Evolutionary conservation across 1,140 invertebrate species (phyloP).

Genomic region (Lucilia cuprina): DNA sequence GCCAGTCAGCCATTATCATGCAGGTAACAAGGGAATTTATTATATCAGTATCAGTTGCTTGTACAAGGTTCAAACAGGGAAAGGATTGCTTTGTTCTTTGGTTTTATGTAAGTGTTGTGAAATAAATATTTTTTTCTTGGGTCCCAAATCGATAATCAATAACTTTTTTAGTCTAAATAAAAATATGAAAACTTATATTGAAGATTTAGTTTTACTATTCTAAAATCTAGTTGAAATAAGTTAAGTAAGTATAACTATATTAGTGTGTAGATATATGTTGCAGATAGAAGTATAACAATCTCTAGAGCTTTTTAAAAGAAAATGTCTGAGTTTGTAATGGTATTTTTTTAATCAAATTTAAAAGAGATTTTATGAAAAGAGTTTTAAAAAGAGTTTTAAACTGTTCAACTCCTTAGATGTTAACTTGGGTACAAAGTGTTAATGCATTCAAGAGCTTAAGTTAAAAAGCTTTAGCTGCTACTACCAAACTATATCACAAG

Average conservation of each 20-base stretch:
- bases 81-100: background rate
- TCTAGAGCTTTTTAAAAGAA: no score
- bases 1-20: background rate
- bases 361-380: no score
- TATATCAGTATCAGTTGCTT: background rate
- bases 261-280: no score
- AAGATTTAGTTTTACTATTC: background rate
- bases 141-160: constrained; percentile 11
- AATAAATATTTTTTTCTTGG: background rate
- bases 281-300: no score
- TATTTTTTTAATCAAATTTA: no score
- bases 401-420: no score
- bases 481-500: no score
- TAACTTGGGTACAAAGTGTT: no score
- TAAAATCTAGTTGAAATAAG: background rate
- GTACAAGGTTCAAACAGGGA: background rate
- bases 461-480: no score
- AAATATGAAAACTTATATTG: background rate
- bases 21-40: constrained; percentile 6
- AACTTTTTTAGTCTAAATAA: background rate
- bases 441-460: no score
- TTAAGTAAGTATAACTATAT: background rate
- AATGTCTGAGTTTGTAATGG: no score
- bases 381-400: no score
- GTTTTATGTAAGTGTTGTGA: background rate